These are phyloP conservation scores for Vidua macroura DNA, from an alignment of 2,113 vertebrate species.

Conservation along the genomic window DNA sequence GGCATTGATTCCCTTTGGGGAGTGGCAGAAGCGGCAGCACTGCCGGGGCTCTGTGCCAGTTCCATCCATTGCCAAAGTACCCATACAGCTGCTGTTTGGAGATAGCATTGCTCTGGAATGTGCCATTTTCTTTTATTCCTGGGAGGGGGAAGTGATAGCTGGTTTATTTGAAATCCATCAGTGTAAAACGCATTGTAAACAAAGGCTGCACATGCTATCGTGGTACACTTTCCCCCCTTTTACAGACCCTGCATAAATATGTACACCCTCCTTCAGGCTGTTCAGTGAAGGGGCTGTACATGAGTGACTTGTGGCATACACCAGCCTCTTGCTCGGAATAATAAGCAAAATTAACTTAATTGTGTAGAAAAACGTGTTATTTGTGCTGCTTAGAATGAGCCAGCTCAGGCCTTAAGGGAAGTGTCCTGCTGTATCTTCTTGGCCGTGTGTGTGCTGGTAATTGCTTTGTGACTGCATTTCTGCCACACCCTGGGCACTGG, in stretches of 20 bases:
- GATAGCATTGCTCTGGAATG: conserved; percentile 46
- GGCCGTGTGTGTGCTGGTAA: neutral
- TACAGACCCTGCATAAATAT: neutral
- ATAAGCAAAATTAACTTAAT: conserved; percentile 23
- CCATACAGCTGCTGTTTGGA: conserved; percentile 42
- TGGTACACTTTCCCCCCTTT: neutral
- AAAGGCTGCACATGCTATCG: neutral
- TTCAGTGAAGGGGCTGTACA: neutral
- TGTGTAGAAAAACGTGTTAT: neutral
- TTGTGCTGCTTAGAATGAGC: neutral
- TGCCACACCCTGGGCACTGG: neutral
- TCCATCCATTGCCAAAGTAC: neutral
- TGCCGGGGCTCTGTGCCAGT: neutral
- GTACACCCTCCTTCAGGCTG: neutral
- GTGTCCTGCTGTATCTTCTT: neutral
- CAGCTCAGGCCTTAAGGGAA: neutral
- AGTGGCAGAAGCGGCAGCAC: neutral
- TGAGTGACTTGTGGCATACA: neutral
- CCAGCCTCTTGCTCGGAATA: neutral
- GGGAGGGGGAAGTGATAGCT: neutral
- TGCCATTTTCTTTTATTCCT: conserved; percentile 34
- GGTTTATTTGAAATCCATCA: conserved; percentile 32
- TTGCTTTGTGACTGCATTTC: neutral
- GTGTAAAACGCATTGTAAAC: conserved; percentile 22
- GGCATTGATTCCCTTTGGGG: neutral